A percentile compares a stretch with the other conserved stretches of the same genome.
These are phyloP conservation scores for Brachyistius frenatus DNA, from an alignment of 2,113 vertebrate genomes.

Conservation along the genomic window DNA sequence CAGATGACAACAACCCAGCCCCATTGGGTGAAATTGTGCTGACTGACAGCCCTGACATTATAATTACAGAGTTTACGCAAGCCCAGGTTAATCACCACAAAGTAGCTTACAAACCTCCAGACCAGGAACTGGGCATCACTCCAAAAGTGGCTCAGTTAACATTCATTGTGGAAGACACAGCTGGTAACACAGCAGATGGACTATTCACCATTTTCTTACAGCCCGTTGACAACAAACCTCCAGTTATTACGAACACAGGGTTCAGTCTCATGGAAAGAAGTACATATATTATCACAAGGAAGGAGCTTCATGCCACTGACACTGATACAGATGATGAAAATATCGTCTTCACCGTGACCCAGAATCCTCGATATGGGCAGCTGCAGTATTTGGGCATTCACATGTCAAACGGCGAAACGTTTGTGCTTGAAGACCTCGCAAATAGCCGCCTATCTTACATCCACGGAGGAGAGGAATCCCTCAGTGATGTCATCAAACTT, in stretches of 20 bases:
- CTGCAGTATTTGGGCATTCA: constrained; percentile 84
- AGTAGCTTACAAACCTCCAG: constrained; percentile 92
- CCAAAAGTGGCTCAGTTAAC: constrained; percentile 94
- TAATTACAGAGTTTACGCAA: constrained; percentile 93
- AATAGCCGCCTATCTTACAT: constrained; percentile 83
- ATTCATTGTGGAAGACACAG: constrained; percentile 91
- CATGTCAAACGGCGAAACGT: constrained; percentile 86
- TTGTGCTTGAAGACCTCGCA: constrained; percentile 84
- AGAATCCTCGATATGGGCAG: constrained; percentile 82
- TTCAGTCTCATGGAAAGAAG: constrained; percentile 89
- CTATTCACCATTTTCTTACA: constrained; percentile 93
- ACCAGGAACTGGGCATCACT: constrained; percentile 93
- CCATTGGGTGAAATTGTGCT: constrained; percentile 89
- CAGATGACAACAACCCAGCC: constrained; percentile 89
- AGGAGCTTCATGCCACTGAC: constrained; percentile 86
- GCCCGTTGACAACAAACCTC: constrained; percentile 95
- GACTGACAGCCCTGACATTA: constrained; percentile 88
- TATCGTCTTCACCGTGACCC: constrained; percentile 88
- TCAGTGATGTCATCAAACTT: constrained; percentile 87
- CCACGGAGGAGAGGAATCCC: constrained; percentile 88
- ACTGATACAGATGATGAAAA: constrained; percentile 86
- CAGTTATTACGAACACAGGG: constrained; percentile 93
- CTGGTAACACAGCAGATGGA: constrained; percentile 89
- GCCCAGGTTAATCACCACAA: constrained; percentile 98
- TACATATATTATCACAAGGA: constrained; percentile 85